phyloP scores from a whole-genome alignment of 2,888 invertebrate genomes.

The Leucophenga montana region DNA sequence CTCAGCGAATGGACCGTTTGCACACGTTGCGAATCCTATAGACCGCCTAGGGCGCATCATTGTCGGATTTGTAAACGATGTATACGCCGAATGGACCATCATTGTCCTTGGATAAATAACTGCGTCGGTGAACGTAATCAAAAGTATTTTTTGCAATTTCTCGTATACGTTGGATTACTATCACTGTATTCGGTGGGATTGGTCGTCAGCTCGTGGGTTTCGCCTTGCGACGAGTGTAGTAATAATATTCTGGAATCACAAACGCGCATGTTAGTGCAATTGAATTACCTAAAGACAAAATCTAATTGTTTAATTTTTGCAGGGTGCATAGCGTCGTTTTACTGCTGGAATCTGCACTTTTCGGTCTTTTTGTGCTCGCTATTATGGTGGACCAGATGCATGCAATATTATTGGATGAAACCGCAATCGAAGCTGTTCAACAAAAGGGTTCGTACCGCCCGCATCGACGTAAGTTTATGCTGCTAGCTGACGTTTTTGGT shows the following conservation, averaged over 20 bases:
- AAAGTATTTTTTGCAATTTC: constrained; percentile 92
- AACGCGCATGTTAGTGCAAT: constrained; percentile 80
- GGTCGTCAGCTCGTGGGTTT: constrained; percentile 82
- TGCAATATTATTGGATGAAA: constrained; percentile 88
- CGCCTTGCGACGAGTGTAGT: constrained; percentile 80
- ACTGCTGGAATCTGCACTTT: constrained; percentile 85
- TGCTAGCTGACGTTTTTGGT: constrained; percentile 86
- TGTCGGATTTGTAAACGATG: constrained; percentile 90
- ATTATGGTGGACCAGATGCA: constrained; percentile 90
- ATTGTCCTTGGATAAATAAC: constrained; percentile 95
- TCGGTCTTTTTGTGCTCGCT: constrained; percentile 90
- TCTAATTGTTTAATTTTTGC: constrained; percentile 41
- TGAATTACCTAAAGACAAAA: neutral
- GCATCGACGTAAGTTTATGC: constrained; percentile 78
- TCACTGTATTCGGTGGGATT: constrained; percentile 80
- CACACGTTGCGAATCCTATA: constrained; percentile 83
- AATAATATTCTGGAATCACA: constrained; percentile 80
- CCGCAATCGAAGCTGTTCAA: constrained; percentile 85
- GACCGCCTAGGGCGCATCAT: constrained; percentile 90
- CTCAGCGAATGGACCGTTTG: constrained; percentile 83
- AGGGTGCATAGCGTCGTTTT: constrained; percentile 89
- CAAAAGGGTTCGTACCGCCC: constrained; percentile 79
- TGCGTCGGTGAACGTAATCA: constrained; percentile 94
- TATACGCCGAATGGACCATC: constrained; percentile 76
- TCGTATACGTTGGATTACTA: constrained; percentile 83